Evolutionary conservation across 1,140 invertebrate genomes (phyloP), one percentile per base, ranked within the genome.

Genomic region (Holcopasites calliopsidis): DNA sequence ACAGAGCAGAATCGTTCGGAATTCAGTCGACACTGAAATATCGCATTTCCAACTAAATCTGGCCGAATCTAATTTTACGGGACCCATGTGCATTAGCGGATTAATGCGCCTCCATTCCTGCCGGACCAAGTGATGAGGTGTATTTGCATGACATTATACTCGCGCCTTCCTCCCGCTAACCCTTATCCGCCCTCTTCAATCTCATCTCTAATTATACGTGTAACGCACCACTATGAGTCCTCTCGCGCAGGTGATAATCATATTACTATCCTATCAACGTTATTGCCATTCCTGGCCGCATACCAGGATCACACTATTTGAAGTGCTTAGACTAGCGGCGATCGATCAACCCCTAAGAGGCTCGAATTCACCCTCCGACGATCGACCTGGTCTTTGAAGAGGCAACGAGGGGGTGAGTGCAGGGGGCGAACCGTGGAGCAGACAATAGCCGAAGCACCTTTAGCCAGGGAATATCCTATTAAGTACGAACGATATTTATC

Each of bases 211-310:
- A 88, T 88, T 88, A 88, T 87, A 86, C 87, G 85, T 85, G 85
- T 85, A 88, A 83, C 86, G 75, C 80, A 75, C 80, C 79, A n/a
- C 83, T 85, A 80, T 87, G 79, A 74, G 83, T 69, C 74, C 86
- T 82, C 80, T 86, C 84, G 82, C 79, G 78, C 87, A 88, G 85
- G 87, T 88, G 87, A 88, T 88, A 88, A 88, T 88, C 86, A 88
- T 88, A 88, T 88, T 88, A 88, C 87, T 84, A 88, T 87, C 86
- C 87, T 88, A 88, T 88, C 87, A 87, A 86, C 86, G 87, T 86
- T 88, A 88, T 88, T 88, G 87, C 86, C 87, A 87, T 88, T 88
- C 85, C 87, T 87, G 77, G 60, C 80, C 58, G 83, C 82, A 83
- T 85, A 68, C 83, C 77, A 80, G 70, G 79, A 80, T 87, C 84